Evolutionary conservation across 2,797 vertebrate species (phyloP).

Genomic region (Lacerta viridis): DNA sequence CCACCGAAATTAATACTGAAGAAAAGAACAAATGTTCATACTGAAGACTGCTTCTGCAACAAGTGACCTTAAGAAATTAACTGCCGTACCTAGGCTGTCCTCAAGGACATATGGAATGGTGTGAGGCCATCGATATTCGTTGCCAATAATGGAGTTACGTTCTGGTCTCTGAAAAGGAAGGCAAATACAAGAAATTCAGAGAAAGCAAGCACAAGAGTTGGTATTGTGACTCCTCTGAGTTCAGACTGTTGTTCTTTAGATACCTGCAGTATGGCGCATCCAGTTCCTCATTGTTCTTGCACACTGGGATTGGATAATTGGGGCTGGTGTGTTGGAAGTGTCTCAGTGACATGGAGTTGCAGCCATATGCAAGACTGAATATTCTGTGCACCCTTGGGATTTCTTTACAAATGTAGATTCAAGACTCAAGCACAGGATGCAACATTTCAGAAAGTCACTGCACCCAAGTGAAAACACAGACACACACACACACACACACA

Average conservation of each 20-base stretch:
- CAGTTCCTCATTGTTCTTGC: not conserved
- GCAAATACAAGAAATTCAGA: slow-evolving; percentile 25
- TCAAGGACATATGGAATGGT: slow-evolving; percentile 91
- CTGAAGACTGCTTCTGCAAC: not conserved
- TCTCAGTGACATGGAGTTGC: not conserved
- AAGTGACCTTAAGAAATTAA: not conserved
- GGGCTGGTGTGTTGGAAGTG: not conserved
- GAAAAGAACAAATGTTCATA: not conserved
- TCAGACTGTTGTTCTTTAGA: not conserved
- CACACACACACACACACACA: no score
- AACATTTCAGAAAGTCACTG: not conserved
- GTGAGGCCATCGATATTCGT: slow-evolving; percentile 89
- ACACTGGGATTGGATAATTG: not conserved
- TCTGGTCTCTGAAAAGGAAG: slow-evolving; percentile 74
- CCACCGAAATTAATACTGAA: slow-evolving; percentile 35
- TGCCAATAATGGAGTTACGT: slow-evolving; percentile 90
- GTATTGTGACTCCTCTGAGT: not conserved
- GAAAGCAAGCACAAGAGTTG: not conserved
- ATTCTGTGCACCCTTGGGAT: not conserved
- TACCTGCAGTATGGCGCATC: not conserved
- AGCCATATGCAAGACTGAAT: not conserved
- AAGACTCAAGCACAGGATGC: not conserved
- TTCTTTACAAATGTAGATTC: not conserved
- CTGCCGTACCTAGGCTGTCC: slow-evolving; percentile 86
- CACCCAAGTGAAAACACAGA: not conserved